Evolutionary conservation across 2,113 vertebrate species (phyloP).

Genomic region (Probosciger aterrimus): DNA sequence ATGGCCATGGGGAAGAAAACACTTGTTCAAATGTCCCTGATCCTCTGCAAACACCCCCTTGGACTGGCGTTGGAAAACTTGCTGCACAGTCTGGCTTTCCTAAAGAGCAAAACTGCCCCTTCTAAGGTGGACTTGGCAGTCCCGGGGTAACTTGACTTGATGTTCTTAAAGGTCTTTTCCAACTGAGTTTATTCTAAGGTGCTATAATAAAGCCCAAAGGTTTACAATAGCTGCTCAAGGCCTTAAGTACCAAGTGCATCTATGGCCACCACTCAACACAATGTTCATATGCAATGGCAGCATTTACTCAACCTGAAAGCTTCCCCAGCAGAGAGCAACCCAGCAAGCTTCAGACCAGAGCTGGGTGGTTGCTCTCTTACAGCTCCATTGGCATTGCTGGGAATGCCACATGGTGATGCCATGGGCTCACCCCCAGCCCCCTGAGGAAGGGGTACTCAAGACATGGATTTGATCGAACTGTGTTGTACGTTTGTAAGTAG

Average conservation of each 20-base stretch:
- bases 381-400: accelerated
- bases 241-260: accelerated
- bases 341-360: not conserved
- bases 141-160: not conserved
- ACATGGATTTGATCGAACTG: not conserved
- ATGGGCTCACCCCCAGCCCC: not conserved
- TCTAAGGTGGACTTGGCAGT: not conserved
- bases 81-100: not conserved
- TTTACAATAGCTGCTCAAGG: not conserved
- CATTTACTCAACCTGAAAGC: not conserved
- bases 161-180: not conserved
- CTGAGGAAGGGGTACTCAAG: not conserved
- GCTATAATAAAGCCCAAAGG: not conserved
- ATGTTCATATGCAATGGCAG: accelerated
- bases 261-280: not conserved
- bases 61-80: not conserved
- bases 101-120: not conserved
- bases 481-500: accelerated
- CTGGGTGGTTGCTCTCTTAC: accelerated
- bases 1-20: not conserved
- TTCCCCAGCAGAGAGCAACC: not conserved
- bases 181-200: not conserved
- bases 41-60: not conserved
- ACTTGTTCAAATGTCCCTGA: not conserved
- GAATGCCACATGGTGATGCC: not conserved